Percentiles rank a stretch among this genome's conserved stretches.
These are phyloP conservation scores for Zapornia atra DNA, from an alignment of 2,113 vertebrate species.

Conservation along the genomic window DNA sequence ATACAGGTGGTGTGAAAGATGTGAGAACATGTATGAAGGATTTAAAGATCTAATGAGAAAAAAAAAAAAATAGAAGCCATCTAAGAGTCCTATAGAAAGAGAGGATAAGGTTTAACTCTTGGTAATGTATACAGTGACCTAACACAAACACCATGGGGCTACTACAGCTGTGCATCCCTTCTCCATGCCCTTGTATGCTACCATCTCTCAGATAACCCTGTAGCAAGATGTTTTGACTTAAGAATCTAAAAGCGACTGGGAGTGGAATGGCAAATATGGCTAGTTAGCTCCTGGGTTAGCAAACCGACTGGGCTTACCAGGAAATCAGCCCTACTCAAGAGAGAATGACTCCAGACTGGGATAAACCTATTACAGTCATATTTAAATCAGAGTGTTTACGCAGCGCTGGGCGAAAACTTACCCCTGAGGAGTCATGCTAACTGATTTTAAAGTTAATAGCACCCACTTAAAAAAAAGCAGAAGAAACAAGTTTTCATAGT, in stretches of 20 bases:
- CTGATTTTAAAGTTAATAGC: not conserved
- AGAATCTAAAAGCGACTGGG: not conserved
- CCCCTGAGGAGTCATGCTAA: not conserved
- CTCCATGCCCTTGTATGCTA: not conserved
- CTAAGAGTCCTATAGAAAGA: not conserved
- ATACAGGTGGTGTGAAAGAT: not conserved
- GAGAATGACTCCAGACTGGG: not conserved
- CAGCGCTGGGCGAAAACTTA: not conserved
- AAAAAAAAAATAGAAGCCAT: not conserved
- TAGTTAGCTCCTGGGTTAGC: not conserved
- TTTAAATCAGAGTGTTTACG: not conserved
- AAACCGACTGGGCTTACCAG: not conserved
- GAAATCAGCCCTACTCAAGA: not conserved
- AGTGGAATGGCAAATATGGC: fast-evolving
- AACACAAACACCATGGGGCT: not conserved
- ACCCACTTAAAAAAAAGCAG: not conserved
- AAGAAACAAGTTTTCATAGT: not conserved
- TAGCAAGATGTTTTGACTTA: not conserved
- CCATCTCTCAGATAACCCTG: not conserved
- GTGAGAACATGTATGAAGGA: not conserved
- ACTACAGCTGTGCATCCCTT: not conserved
- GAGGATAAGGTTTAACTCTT: not conserved
- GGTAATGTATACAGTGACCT: not conserved
- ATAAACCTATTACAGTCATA: not conserved
- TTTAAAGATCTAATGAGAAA: not conserved